Base-by-base conservation (phyloP, 2,113 vertebrate species). In the Ceratotherium simum region DNA sequence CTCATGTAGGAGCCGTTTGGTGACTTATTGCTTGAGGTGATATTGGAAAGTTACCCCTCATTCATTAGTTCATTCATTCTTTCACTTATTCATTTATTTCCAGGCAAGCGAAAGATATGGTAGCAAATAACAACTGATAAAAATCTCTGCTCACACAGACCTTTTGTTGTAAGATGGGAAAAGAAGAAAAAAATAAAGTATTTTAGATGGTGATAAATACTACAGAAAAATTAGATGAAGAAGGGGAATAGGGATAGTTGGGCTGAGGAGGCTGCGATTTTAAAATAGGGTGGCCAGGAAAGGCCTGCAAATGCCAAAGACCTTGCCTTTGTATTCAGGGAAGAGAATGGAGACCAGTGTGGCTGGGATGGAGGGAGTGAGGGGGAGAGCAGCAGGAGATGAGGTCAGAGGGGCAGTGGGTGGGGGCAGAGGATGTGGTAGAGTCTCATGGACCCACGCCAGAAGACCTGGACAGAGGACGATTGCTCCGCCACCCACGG, bases 361-460 rank as follows among this genome's bases (percentile, higher is more conserved):
- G 12, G 23, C 13, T n/a, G 8, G 25, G 14, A 2, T 64, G 2
- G 9, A 39, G 11, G 17, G 62, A 5, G 17, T 27, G 18, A 39
- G 1, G 11, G 27, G 20, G 14, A 70, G 27, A 5, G 13, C 29
- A 58, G 12, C 29, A 33, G 21, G 14, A 64, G 39, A 1, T 33
- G 25, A 62, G 0, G 6, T 65, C 17, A 20, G 46, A 62, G 33
- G 58, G 14, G 42, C 1, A 11, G 7, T 27, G n/a, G 16, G 13
- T 7, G 5, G 14, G 18, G 31, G 13, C 25, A 29, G 65, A 42
- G 10, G 13, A 3, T 36, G 3, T 0, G 3, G 9, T 7, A 8
- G 56, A 42, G 33, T 9, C 58, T 80, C 42, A 33, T 4, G 6
- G 42, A 72, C 23, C 5, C 33, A 20, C 27, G 8, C 5, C 7